Evolutionary conservation across 2,113 vertebrate genomes (phyloP), one percentile per base, ranked within the genome.

Genomic region (Rattus rattus): DNA sequence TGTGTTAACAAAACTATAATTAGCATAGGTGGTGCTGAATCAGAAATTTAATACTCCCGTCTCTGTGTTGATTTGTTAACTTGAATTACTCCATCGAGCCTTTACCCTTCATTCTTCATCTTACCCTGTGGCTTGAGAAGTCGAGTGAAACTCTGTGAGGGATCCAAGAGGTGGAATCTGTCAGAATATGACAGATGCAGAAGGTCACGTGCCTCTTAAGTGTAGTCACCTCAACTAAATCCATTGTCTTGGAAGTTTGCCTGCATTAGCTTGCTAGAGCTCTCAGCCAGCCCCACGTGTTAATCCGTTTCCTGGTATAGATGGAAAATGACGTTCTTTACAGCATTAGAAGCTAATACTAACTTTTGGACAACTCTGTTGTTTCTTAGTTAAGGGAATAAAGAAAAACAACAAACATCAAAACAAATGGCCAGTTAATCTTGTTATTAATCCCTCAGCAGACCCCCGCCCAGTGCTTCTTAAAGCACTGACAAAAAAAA

Each of bases 1-100:
- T 89, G 33, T 85, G 36, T 33, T 88, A 85, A 70, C 65, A 80
- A 94, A 88, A 95, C 89, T 30, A 30, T 87, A 59, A 75, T 49
- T 91, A 49, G 26, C 75, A 16, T 39, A 84, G 54, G 28, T 86
- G 72, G 85, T 75, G 43, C 1, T 30, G 52, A 56, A 39, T 49
- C 20, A 33, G 81, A 69, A 67, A 70, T 88, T 87, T 72, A 39
- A n/a, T 26, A 22, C 90, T 20, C n/a, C 0, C 36, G 63, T 1
- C 3, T 90, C 49, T 91, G 26, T 63, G 28, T 54, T 61, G 80
- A 94, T 81, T 72, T 3, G 47, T 92, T 92, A 36, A 43, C 0
- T 22, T 80, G 54, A 75, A 63, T 92, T 93, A 39, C 91, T 91
- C 80, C 10, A 81, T 26, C 80, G 87, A 13, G 4, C 84, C 26